These are phyloP conservation scores for Cossypha heuglini DNA, from an alignment of 2,797 vertebrate species.

Conservation along the genomic window DNA sequence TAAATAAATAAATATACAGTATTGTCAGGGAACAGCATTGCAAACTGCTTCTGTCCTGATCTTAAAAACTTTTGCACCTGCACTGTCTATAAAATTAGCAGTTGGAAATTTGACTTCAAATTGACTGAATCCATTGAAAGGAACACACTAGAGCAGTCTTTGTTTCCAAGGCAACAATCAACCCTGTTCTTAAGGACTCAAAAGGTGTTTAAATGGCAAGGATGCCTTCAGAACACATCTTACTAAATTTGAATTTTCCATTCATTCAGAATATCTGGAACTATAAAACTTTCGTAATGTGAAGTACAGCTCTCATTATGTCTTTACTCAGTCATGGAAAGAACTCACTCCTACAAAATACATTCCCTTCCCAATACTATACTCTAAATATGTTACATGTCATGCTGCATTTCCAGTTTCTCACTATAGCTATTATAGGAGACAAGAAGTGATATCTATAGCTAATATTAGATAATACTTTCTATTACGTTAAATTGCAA, in stretches of 20 bases:
- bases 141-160: not conserved
- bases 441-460: not conserved
- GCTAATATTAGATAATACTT: not conserved
- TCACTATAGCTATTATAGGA: not conserved
- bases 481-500: not conserved
- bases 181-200: not conserved
- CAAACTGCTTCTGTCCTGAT: not conserved
- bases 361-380: not conserved
- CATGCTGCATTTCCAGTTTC: not conserved
- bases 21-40: not conserved
- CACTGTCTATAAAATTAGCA: not conserved
- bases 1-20: not conserved
- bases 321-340: not conserved
- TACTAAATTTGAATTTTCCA: constrained; percentile 34
- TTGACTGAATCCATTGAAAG: not conserved
- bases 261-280: constrained; percentile 18
- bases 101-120: not conserved
- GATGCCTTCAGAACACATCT: not conserved
- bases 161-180: constrained; percentile 15
- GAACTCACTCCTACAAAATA: not conserved
- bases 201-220: constrained; percentile 13
- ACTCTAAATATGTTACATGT: not conserved
- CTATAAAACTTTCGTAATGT: not conserved
- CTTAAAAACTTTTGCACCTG: not conserved
- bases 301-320: not conserved